Conservation (phyloP, 1,140 invertebrate genomes). For the Aradophagus sp. region DNA sequence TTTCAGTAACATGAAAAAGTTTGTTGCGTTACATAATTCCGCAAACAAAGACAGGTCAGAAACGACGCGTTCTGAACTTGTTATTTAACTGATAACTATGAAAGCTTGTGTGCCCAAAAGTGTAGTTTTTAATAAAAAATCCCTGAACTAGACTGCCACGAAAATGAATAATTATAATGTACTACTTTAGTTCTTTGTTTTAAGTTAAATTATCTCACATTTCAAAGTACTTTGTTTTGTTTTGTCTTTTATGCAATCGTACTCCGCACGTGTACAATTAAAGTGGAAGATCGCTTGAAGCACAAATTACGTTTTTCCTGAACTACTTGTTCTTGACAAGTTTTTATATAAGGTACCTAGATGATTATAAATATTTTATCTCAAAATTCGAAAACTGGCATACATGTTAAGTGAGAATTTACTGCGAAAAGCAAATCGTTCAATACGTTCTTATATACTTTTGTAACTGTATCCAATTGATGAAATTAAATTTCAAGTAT, state of each 20-base stretch:
- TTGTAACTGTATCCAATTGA: too few species aligned
- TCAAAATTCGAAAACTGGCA: too few species aligned
- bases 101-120: too few species aligned
- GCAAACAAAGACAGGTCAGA: too few species aligned
- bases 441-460: too few species aligned
- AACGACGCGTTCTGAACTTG: too few species aligned
- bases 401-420: too few species aligned
- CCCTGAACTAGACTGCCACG: conserved; percentile 19
- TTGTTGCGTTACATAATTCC: too few species aligned
- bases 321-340: background rate
- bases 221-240: conserved; percentile 13
- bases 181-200: conserved; percentile 2
- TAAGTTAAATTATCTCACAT: conserved; percentile 5
- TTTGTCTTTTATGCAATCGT: conserved; percentile 17
- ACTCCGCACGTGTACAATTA: conserved; percentile 15
- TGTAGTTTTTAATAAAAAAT: conserved; percentile 11
- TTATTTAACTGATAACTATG: too few species aligned
- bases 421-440: too few species aligned
- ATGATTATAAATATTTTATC: conserved; percentile 8
- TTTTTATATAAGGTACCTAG: conserved; percentile 4
- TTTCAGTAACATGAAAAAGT: too few species aligned
- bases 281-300: conserved; percentile 25
- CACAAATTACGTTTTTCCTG: conserved; percentile 20
- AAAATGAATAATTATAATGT: conserved; percentile 19
- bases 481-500: too few species aligned